Conservation (phyloP, 2,113 vertebrate species). For the Otis tarda region DNA sequence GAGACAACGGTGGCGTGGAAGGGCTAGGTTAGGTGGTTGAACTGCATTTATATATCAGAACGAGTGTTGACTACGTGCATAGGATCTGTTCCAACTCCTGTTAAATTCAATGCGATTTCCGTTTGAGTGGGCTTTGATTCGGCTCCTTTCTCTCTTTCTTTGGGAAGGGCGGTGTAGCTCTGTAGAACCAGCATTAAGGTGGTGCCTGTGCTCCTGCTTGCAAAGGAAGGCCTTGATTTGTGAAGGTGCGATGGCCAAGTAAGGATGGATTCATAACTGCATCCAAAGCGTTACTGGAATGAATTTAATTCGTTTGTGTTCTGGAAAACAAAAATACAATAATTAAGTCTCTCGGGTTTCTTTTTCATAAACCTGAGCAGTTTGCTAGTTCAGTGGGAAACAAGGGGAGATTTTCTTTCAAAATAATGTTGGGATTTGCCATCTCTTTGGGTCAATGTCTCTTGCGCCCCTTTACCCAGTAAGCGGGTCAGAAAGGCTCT, state of each 20-base stretch:
- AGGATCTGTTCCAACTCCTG: not conserved
- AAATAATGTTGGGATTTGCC: not conserved
- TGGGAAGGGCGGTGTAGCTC: not conserved
- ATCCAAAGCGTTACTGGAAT: not conserved
- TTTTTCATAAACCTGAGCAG: not conserved
- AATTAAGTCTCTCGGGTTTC: not conserved
- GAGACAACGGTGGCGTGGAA: not conserved
- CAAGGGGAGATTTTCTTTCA: not conserved
- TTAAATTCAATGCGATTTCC: not conserved
- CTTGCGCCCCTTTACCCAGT: not conserved
- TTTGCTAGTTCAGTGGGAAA: not conserved
- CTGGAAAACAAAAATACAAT: not conserved
- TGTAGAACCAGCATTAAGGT: not conserved
- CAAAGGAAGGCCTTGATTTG: not conserved
- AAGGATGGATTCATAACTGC: not conserved
- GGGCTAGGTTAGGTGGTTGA: not conserved
- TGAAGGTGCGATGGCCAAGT: not conserved
- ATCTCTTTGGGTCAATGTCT: not conserved
- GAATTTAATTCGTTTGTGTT: not conserved
- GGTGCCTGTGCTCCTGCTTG: not conserved
- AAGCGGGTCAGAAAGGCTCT: not conserved
- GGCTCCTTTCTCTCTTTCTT: not conserved
- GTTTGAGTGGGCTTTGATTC: not conserved
- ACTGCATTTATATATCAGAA: not conserved
- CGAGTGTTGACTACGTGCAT: accelerated